These are phyloP conservation scores for Noctua janthe DNA, from an alignment of 2,888 invertebrate species.

Conservation along the genomic window DNA sequence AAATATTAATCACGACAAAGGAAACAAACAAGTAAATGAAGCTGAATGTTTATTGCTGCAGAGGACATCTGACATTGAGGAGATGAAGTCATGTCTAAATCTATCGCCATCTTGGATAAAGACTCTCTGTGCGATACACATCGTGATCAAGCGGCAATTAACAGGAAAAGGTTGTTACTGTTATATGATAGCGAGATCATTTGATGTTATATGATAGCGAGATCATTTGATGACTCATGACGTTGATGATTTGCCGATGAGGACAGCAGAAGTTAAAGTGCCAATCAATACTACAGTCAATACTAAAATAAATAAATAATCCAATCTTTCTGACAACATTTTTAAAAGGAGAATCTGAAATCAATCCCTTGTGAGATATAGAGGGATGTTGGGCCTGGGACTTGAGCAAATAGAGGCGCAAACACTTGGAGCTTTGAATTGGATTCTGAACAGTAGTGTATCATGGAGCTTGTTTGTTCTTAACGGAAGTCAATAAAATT, in stretches of 20 bases:
- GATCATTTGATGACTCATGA: constrained; percentile 47
- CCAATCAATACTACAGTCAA: constrained; percentile 5
- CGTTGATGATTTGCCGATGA: constrained; percentile 26
- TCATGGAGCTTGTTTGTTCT: not conserved
- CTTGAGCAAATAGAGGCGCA: not conserved
- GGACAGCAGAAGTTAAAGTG: not conserved
- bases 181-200: constrained; percentile 45
- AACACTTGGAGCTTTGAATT: no score
- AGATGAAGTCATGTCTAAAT: constrained; percentile 66
- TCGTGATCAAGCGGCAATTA: constrained; percentile 51
- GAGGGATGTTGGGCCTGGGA: no score
- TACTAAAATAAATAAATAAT: no score
- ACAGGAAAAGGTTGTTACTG: constrained; percentile 51
- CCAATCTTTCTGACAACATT: not conserved
- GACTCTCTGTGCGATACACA: constrained; percentile 43
- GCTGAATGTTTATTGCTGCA: constrained; percentile 57
- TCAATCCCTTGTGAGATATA: not conserved
- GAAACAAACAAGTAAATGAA: constrained; percentile 48
- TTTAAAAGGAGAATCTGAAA: not conserved
- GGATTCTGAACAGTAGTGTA: not conserved
- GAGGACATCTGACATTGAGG: constrained; percentile 63
- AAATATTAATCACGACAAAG: constrained; percentile 37
- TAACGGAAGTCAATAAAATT: not conserved
- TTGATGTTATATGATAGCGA: constrained; percentile 42
- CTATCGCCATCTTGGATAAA: constrained; percentile 50